Evolutionary conservation across 2,888 invertebrate genomes (phyloP).

Genomic region (Andrena minutula): DNA sequence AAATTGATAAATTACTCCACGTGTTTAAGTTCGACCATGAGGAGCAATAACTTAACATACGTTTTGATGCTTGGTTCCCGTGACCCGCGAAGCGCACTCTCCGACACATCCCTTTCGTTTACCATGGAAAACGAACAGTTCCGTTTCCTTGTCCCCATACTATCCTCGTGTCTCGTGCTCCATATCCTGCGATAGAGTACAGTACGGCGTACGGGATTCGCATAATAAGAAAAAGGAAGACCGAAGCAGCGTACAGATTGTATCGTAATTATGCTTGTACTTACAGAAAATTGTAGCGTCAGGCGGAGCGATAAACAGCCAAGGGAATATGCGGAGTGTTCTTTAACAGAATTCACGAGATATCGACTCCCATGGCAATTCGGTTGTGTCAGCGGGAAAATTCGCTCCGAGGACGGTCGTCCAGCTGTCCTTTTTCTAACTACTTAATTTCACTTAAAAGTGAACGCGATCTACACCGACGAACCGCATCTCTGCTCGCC

Average conservation of each 20-base stretch:
- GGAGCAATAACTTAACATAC: conserved; percentile 76
- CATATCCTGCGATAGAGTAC: neutral
- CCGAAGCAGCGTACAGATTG: neutral
- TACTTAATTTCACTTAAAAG: neutral
- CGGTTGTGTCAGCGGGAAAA: too few species aligned
- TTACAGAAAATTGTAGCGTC: conserved; percentile 2
- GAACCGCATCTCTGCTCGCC: conserved; percentile 7
- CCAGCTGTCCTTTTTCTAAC: neutral
- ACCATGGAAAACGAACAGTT: conserved; percentile 10
- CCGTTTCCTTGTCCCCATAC: conserved; percentile 20
- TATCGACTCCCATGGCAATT: neutral
- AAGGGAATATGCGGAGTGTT: neutral
- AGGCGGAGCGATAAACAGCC: neutral
- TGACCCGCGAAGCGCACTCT: conserved; percentile 44
- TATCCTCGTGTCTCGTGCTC: conserved; percentile 13
- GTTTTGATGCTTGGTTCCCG: conserved; percentile 72
- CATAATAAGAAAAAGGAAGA: neutral
- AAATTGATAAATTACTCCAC: conserved; percentile 78
- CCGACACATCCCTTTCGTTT: conserved; percentile 46
- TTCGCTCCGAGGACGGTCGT: neutral
- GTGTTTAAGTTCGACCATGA: conserved; percentile 77
- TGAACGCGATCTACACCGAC: neutral
- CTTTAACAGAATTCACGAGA: neutral
- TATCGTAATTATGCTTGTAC: conserved; percentile 9
- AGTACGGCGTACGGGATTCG: neutral